Conservation (phyloP, 2,113 vertebrate species). For the Crotalus tigris region DNA sequence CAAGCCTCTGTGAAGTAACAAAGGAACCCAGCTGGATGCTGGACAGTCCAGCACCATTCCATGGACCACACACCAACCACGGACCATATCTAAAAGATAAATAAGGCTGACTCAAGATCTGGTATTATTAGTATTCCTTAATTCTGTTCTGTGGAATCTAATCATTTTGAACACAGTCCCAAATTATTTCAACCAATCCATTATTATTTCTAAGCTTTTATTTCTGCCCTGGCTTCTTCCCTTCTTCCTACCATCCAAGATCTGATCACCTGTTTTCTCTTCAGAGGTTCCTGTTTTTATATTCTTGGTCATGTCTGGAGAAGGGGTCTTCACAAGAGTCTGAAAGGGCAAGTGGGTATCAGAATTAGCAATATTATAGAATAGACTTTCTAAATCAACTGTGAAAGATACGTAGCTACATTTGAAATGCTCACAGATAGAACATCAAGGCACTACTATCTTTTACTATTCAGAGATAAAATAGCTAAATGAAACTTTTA, state of each 20-base stretch:
- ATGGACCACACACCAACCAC: slow-evolving; percentile 15
- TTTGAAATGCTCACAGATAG: not conserved
- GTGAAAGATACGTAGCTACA: not conserved
- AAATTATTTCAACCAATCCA: not conserved
- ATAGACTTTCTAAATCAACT: not conserved
- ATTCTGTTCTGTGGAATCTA: not conserved
- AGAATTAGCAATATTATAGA: not conserved
- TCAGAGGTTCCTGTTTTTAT: not conserved
- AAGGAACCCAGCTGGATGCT: not conserved
- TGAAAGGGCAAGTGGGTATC: not conserved
- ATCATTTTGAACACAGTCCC: not conserved
- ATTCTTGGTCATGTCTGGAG: not conserved
- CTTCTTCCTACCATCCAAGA: not conserved
- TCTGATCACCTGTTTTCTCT: not conserved
- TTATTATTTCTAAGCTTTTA: not conserved
- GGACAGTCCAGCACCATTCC: not conserved
- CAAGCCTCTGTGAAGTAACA: not conserved
- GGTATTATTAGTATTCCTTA: not conserved
- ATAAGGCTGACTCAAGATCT: not conserved
- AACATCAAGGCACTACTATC: not conserved
- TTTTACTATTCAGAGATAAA: not conserved
- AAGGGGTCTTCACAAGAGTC: not conserved
- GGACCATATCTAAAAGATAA: not conserved
- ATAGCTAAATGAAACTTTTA: not conserved
- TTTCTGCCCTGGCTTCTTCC: not conserved